A percentile compares a stretch with the other conserved stretches of the same genome.
phyloP scores from a whole-genome alignment of 1,140 invertebrate genomes.

The Chironomus striatipennis region DNA sequence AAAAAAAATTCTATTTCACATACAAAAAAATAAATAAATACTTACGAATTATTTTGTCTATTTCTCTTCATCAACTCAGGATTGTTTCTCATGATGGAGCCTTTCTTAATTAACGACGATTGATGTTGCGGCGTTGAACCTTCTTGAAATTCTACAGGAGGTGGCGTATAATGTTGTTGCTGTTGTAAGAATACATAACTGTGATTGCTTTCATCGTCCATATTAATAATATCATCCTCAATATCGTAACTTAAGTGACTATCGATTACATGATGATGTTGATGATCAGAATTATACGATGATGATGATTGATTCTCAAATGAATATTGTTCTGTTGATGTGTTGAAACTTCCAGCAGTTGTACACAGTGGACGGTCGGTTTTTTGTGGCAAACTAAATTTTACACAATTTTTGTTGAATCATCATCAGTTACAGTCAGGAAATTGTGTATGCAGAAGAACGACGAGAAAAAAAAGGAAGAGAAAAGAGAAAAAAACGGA shows the following conservation, averaged over 20 bases:
- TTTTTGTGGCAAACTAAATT: conserved; percentile 11
- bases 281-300: conserved; percentile 28
- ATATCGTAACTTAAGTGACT: conserved; percentile 14
- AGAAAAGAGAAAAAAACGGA: neutral
- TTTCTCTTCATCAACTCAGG: neutral
- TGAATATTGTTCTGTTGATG: conserved; percentile 37
- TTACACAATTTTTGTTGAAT: neutral
- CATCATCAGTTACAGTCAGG: neutral
- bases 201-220: conserved; percentile 28
- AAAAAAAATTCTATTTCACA: no score
- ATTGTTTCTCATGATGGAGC: conserved; percentile 23
- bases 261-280: conserved; percentile 29
- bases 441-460: conserved; percentile 12
- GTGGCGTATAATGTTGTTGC: conserved; percentile 39
- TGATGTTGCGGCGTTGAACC: conserved; percentile 35
- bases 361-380: conserved; percentile 34
- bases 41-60: neutral
- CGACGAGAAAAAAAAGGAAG: neutral
- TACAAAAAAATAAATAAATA: neutral
- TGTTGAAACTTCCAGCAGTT: conserved; percentile 36
- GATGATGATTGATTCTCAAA: conserved; percentile 34
- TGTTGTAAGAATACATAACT: conserved; percentile 37
- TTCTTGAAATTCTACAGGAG: conserved; percentile 36
- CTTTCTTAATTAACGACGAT: conserved; percentile 38
- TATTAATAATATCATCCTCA: conserved; percentile 24